These are phyloP conservation scores for Maniola hyperantus DNA, from an alignment of 2,888 invertebrate species.

Conservation along the genomic window DNA sequence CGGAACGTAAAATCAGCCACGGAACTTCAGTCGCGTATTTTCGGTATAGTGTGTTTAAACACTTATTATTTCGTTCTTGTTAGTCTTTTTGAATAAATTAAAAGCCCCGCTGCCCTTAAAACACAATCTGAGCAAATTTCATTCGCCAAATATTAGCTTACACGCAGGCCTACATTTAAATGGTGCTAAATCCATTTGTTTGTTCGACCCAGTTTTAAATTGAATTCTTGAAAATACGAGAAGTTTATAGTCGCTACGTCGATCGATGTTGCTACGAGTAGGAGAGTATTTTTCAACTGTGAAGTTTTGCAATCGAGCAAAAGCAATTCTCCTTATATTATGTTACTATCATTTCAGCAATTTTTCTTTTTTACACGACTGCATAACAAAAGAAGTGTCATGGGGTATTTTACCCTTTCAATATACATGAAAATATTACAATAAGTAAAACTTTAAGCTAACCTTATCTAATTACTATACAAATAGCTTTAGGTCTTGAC, in stretches of 20 bases:
- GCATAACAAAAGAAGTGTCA: too few species aligned
- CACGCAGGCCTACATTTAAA: constrained; percentile 7
- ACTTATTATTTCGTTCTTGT: not conserved
- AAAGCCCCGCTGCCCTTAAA: not conserved
- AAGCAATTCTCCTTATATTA: too few species aligned
- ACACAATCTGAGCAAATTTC: not conserved
- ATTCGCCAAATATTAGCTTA: constrained; percentile 15
- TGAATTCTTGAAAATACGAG: not conserved
- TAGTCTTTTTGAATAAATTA: not conserved
- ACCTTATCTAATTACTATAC: too few species aligned
- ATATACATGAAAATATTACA: too few species aligned
- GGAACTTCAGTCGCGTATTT: too few species aligned
- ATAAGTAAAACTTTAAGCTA: too few species aligned
- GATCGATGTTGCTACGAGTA: not conserved
- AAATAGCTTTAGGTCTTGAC: too few species aligned
- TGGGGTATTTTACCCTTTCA: too few species aligned
- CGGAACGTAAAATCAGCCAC: too few species aligned
- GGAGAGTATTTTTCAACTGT: not conserved
- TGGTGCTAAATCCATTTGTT: constrained; percentile 8
- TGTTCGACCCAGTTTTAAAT: constrained; percentile 5
- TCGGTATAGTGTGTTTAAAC: too few species aligned
- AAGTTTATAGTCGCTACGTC: not conserved
- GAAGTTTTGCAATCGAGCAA: not conserved
- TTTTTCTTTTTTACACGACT: too few species aligned
- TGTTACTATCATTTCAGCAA: too few species aligned